A percentile compares a stretch with the other conserved stretches of the same genome.
These are phyloP conservation scores for Drosophila rellima DNA, from an alignment of 2,888 invertebrate species.

Conservation along the genomic window DNA sequence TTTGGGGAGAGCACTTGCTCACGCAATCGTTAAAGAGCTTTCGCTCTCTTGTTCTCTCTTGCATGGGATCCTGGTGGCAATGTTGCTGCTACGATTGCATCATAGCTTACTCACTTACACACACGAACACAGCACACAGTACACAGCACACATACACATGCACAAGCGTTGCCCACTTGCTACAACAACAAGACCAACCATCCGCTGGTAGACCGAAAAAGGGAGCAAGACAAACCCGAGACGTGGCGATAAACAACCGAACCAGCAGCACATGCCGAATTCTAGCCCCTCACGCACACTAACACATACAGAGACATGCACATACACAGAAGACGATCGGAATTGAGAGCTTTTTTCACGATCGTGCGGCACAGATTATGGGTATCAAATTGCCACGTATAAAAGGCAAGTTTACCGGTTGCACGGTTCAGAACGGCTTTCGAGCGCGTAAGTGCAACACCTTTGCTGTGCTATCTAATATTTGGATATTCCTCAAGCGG, in stretches of 20 bases:
- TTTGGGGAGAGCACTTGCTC: conserved; percentile 38
- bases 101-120: conserved; percentile 58
- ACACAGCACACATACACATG: conserved; percentile 22
- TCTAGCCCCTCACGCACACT: conserved; percentile 55
- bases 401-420: conserved; percentile 87
- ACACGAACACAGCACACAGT: conserved; percentile 22
- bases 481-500: conserved; percentile 65
- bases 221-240: conserved; percentile 75
- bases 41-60: conserved; percentile 28
- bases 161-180: conserved; percentile 67
- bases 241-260: conserved; percentile 50
- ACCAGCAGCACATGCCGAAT: conserved; percentile 34
- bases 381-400: conserved; percentile 86
- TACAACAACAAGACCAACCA: conserved; percentile 31
- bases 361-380: conserved; percentile 75
- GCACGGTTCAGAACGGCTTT: conserved; percentile 98
- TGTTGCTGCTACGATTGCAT: conserved; percentile 65
- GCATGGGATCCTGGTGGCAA: conserved; percentile 48
- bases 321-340: conserved; percentile 41
- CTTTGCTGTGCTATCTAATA: conserved; percentile 83
- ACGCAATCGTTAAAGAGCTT: conserved; percentile 57
- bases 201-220: conserved; percentile 72
- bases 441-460: conserved; percentile 94
- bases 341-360: conserved; percentile 63
- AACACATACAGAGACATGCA: conserved; percentile 31